phyloP scores from a whole-genome alignment of 1,140 invertebrate species.

The Heliconius himera region DNA sequence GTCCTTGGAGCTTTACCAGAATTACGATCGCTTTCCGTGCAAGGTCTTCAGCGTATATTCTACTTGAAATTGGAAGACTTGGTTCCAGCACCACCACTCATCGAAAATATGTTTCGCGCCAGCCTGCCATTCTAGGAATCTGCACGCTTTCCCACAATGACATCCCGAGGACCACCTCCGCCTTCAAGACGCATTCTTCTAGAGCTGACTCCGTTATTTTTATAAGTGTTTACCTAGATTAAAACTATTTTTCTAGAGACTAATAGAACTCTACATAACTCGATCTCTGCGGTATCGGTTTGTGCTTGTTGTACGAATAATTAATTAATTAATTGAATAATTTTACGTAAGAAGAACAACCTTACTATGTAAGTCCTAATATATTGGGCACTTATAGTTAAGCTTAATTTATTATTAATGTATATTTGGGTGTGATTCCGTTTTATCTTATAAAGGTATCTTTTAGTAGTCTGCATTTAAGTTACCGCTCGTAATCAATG shows the following conservation, averaged over 20 bases:
- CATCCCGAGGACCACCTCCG: constrained; percentile 69
- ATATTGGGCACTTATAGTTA: constrained; percentile 50
- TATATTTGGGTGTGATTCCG: constrained; percentile 76
- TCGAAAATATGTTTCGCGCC: constrained; percentile 97
- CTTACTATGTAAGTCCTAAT: constrained; percentile 63
- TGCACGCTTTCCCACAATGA: constrained; percentile 38
- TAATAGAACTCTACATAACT: constrained; percentile 68
- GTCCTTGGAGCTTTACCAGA: constrained; percentile 95
- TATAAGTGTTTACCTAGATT: constrained; percentile 75
- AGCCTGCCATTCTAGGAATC: constrained; percentile 92
- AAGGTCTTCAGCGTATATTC: constrained; percentile 96
- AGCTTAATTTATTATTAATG: constrained; percentile 78
- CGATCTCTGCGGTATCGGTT: constrained; percentile 78
- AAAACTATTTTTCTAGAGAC: constrained; percentile 76
- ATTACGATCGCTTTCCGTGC: constrained; percentile 93
- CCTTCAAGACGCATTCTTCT: constrained; percentile 67
- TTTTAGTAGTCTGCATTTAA: constrained; percentile 79
- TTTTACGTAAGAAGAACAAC: constrained; percentile 64
- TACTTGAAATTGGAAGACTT: constrained; percentile 96
- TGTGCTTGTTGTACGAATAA: constrained; percentile 61
- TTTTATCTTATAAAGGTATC: constrained; percentile 65
- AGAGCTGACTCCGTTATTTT: constrained; percentile 78
- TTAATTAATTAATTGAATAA: constrained; percentile 57
- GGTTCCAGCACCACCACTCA: constrained; percentile 94
- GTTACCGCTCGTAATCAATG: constrained; percentile 81